Base-by-base conservation (phyloP, 2,797 vertebrate genomes). In the Podarcis siculus region DNA sequence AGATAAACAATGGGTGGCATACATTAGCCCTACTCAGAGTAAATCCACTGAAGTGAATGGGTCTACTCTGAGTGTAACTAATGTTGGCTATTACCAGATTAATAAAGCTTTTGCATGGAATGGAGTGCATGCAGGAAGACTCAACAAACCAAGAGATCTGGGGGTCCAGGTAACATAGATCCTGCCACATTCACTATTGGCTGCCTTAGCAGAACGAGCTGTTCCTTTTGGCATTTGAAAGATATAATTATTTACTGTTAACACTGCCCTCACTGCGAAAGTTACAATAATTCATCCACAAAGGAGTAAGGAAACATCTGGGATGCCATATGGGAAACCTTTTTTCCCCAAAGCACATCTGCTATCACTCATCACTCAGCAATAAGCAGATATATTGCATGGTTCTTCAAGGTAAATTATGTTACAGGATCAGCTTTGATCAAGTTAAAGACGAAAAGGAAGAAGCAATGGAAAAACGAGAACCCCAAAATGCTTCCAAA, bases 241-340 rank as follows among this genome's bases (percentile, higher is more conserved):
- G 55, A 66, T 19, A 79, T 19, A 85, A 32, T 90, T 86, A 82
- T 82, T 77, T 89, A 78, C 89, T 73, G n/a, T 77, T 89, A 87
- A 86, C 37, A n/a, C 80, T 78, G 71, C 15, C 55, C 91, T 87
- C 79, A 79, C 64, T 77, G 23, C 76, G 80, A 90, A 89, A 89
- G 78, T 81, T 88, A 89, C 87, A 89, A 79, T 77, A 87, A 90
- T 88, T 93, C 32, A 90, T 91, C 67, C 13, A 32, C 87, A 92
- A 79, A 91, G 66, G 87, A 93, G 85, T 77, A 66, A 23, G 30
- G 80, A n/a, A 72, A 89, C 88, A 94, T 90, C 94, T 95, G 92
- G 72, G 92, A 79, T 79, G 19, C 67, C 86, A 92, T 79, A 90
- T 90, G 94, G 87, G 91, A 93, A 82, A 64, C 61, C 35, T 72